Percentiles rank a stretch among this genome's conserved stretches.
phyloP scores from a whole-genome alignment of 2,113 vertebrate genomes.

The Heterotilapia buettikoferi region DNA sequence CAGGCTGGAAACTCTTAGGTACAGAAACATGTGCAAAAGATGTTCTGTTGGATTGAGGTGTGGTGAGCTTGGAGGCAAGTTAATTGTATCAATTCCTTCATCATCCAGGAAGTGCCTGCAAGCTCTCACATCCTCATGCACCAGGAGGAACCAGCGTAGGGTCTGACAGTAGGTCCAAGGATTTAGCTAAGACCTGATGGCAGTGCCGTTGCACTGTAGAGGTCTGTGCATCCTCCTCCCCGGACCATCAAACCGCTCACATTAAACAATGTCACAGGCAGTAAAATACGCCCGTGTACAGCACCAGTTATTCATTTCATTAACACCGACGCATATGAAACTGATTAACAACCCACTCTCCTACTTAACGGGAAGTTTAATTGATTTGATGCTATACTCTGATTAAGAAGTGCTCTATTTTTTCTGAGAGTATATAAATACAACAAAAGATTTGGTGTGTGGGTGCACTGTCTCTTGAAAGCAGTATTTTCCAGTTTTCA shows the following conservation, averaged over 20 bases:
- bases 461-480: neutral
- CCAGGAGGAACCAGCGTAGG: neutral
- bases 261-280: neutral
- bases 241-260: neutral
- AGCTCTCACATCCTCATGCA: neutral
- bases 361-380: neutral
- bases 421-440: neutral
- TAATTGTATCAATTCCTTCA: neutral
- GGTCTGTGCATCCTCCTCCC: neutral
- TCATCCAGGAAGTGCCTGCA: neutral
- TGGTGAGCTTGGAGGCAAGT: neutral
- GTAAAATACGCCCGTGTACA: neutral
- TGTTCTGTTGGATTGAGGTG: neutral
- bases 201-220: neutral
- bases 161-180: neutral
- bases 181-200: neutral
- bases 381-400: neutral
- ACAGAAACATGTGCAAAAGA: neutral
- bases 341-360: neutral
- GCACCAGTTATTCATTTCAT: neutral
- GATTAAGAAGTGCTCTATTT: neutral
- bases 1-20: neutral
- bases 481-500: neutral
- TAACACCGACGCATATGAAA: neutral
- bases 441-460: neutral